Percentiles rank a stretch among this genome's conserved stretches.
phyloP scores from a whole-genome alignment of 2,797 vertebrate genomes.

The Macropus fuliginosus region DNA sequence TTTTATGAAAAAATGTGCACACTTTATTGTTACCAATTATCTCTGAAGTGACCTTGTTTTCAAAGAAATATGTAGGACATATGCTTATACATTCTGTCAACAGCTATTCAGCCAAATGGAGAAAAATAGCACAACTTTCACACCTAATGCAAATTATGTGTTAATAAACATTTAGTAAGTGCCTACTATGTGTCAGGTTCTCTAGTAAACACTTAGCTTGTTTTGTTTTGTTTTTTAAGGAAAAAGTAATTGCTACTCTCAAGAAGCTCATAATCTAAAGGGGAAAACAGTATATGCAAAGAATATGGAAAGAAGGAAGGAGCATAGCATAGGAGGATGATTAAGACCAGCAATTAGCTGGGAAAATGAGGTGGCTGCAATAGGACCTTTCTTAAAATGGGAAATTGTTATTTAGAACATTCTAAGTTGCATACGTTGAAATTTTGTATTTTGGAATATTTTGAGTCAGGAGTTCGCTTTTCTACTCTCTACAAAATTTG shows the following conservation, averaged over 20 bases:
- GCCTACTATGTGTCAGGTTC: no score
- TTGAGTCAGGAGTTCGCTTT: conserved; percentile 5
- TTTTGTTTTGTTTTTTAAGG: no score
- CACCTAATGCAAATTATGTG: not conserved
- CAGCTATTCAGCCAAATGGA: conserved; percentile 62
- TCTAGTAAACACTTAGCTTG: no score
- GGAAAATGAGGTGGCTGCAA: not conserved
- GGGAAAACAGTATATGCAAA: no score
- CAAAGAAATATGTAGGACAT: conserved; percentile 66
- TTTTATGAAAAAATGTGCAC: conserved; percentile 38
- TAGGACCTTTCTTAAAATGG: not conserved
- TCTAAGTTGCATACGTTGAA: not conserved
- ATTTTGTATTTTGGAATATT: not conserved
- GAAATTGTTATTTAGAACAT: not conserved
- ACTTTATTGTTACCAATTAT: conserved; percentile 67
- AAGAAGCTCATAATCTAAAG: no score
- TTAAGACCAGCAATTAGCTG: not conserved
- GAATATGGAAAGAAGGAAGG: not conserved
- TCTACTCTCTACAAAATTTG: not conserved
- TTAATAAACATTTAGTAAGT: no score
- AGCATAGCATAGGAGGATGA: not conserved
- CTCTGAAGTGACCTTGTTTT: conserved; percentile 67
- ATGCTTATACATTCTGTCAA: conserved; percentile 70
- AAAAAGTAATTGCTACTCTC: no score
- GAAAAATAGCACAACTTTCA: conserved; percentile 30